These are phyloP conservation scores for Amphipoea oculea DNA, from an alignment of 2,888 invertebrate species.

Conservation along the genomic window DNA sequence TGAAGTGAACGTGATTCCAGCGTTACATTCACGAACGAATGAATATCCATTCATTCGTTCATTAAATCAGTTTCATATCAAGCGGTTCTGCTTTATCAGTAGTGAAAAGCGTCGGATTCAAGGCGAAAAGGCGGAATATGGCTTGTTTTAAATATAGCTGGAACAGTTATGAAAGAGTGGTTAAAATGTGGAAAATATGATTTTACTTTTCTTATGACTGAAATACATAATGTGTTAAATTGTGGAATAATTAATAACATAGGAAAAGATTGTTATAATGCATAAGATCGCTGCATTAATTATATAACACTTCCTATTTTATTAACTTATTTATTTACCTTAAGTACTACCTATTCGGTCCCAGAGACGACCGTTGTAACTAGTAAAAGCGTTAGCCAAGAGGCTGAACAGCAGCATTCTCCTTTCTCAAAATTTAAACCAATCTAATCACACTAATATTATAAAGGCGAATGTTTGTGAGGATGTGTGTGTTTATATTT, in stretches of 20 bases:
- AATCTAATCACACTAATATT: too few species aligned
- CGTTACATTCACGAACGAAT: slow-evolving; percentile 82
- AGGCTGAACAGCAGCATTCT: too few species aligned
- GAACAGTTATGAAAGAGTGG: background rate
- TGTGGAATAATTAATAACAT: background rate
- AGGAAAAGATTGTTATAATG: background rate
- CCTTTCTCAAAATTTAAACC: too few species aligned
- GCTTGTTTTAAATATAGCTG: slow-evolving; percentile 44
- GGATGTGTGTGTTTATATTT: too few species aligned
- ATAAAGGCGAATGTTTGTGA: too few species aligned
- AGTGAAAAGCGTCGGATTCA: slow-evolving; percentile 55
- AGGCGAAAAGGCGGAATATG: slow-evolving; percentile 30
- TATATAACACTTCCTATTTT: too few species aligned
- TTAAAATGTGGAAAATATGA: background rate
- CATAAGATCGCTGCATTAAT: too few species aligned
- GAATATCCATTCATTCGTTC: slow-evolving; percentile 81
- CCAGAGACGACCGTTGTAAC: background rate
- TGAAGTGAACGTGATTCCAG: slow-evolving; percentile 80
- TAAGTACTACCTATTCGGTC: background rate
- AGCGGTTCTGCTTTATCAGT: slow-evolving; percentile 70
- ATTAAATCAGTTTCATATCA: slow-evolving; percentile 82
- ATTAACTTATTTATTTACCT: background rate
- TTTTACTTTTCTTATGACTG: background rate
- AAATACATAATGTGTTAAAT: background rate
- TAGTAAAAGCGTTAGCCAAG: background rate